Evolutionary conservation across 2,888 invertebrate genomes (phyloP).

Genomic region (Keiferia lycopersicella): DNA sequence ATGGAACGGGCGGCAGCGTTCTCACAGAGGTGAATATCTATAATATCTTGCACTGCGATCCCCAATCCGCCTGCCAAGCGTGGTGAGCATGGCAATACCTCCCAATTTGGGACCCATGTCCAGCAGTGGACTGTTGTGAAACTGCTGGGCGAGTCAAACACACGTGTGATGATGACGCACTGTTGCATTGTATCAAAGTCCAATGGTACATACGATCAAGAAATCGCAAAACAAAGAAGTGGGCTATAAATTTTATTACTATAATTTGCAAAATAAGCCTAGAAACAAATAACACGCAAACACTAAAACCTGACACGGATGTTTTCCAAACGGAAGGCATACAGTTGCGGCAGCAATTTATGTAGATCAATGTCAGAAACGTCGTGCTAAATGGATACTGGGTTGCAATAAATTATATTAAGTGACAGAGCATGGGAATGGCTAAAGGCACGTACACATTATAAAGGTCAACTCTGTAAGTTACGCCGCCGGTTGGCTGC

Average conservation of each 20-base stretch:
- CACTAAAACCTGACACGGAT: not conserved
- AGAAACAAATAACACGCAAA: not conserved
- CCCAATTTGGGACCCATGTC: too few relatives aligned
- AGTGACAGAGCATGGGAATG: slow-evolving; percentile 15
- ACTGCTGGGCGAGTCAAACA: too few relatives aligned
- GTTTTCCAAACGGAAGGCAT: slow-evolving; percentile 4
- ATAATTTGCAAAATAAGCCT: not conserved
- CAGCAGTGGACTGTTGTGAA: too few relatives aligned
- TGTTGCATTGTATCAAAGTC: too few relatives aligned
- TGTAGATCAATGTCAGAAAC: slow-evolving; percentile 15
- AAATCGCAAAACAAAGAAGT: not conserved
- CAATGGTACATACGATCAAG: too few relatives aligned
- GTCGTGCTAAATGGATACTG: slow-evolving; percentile 9
- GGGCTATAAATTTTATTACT: not conserved
- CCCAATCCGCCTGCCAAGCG: too few relatives aligned
- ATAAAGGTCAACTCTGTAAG: slow-evolving; percentile 44
- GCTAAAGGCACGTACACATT: slow-evolving; percentile 33
- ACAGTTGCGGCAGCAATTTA: slow-evolving; percentile 12
- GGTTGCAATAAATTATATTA: slow-evolving; percentile 15
- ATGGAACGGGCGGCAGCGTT: too few relatives aligned
- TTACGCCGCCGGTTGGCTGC: slow-evolving; percentile 28
- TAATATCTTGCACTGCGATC: too few relatives aligned
- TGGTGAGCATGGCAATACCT: too few relatives aligned
- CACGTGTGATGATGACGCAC: too few relatives aligned
- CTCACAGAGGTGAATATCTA: too few relatives aligned